These are phyloP conservation scores for Onychomys arenicola DNA, from an alignment of 2,797 vertebrate genomes.

Conservation along the genomic window DNA sequence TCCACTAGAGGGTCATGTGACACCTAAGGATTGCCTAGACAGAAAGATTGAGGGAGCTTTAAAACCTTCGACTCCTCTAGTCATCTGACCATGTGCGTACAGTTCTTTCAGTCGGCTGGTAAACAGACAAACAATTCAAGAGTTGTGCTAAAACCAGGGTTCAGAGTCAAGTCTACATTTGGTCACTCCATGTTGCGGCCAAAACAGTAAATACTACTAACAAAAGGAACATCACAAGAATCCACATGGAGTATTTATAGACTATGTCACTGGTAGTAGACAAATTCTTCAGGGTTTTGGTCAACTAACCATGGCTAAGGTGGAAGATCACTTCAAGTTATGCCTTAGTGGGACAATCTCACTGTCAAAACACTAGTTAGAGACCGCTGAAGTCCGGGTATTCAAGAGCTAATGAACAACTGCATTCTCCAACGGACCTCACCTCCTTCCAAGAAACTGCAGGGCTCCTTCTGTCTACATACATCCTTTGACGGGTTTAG, in stretches of 20 bases:
- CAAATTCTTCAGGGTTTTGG: slow-evolving; percentile 52
- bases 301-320: slow-evolving; percentile 36
- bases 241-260: slow-evolving; percentile 77
- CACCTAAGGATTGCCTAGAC: slow-evolving; percentile 87
- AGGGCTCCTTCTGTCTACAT: not conserved
- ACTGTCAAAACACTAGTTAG: slow-evolving; percentile 44
- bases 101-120: slow-evolving; percentile 73
- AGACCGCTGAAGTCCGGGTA: slow-evolving; percentile 65
- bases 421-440: slow-evolving; percentile 47
- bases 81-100: slow-evolving; percentile 75
- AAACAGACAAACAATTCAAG: slow-evolving; percentile 72
- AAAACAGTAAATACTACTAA: slow-evolving; percentile 57
- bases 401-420: slow-evolving; percentile 65
- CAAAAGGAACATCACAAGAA: slow-evolving; percentile 47
- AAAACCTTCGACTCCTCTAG: slow-evolving; percentile 82
- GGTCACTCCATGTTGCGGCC: slow-evolving; percentile 77
- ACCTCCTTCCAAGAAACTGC: slow-evolving; percentile 71
- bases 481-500: slow-evolving; percentile 39
- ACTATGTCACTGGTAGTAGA: slow-evolving; percentile 41
- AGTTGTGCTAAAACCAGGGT: slow-evolving; percentile 33
- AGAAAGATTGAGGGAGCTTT: slow-evolving; percentile 87
- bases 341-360: slow-evolving; percentile 52
- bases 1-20: slow-evolving; percentile 88
- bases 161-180: slow-evolving; percentile 62
- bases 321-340: not conserved